Evolutionary conservation across 2,888 invertebrate genomes (phyloP).

Genomic region (Scrobipalpa costella): DNA sequence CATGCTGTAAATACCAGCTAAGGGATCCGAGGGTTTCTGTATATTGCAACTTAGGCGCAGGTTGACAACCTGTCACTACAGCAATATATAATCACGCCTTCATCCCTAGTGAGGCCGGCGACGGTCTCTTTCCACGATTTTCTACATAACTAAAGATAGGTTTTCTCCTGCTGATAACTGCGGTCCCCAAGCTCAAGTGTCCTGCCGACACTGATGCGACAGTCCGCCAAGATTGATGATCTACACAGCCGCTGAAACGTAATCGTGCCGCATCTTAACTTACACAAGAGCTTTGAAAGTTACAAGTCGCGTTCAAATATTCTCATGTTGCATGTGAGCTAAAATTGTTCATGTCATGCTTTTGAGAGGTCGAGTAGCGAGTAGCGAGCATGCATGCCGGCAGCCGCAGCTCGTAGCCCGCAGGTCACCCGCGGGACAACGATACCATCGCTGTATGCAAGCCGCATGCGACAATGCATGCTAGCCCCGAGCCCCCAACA

Average conservation of each 20-base stretch:
- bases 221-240: constrained; percentile 22
- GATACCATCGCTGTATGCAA: constrained; percentile 29
- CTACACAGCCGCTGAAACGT: constrained; percentile 1
- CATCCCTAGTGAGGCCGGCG: no score
- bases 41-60: no score
- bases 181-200: constrained; percentile 14
- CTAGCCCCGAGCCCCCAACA: not conserved
- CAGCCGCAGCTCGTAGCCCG: constrained; percentile 20
- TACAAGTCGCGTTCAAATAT: constrained; percentile 15
- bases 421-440: constrained; percentile 32
- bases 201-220: constrained; percentile 22
- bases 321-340: constrained; percentile 24
- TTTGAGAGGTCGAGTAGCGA: constrained; percentile 27
- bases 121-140: not conserved
- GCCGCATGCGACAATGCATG: constrained; percentile 25
- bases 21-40: no score
- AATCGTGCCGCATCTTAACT: not conserved
- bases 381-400: constrained; percentile 21
- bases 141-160: not conserved
- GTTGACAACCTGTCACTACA: no score
- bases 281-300: not conserved
- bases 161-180: not conserved
- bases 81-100: no score
- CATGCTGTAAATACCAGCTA: no score
- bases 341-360: constrained; percentile 17